A percentile compares a stretch with the other conserved stretches of the same genome.
These are phyloP conservation scores for Suillia variegata DNA, from an alignment of 2,888 invertebrate genomes.

Conservation along the genomic window DNA sequence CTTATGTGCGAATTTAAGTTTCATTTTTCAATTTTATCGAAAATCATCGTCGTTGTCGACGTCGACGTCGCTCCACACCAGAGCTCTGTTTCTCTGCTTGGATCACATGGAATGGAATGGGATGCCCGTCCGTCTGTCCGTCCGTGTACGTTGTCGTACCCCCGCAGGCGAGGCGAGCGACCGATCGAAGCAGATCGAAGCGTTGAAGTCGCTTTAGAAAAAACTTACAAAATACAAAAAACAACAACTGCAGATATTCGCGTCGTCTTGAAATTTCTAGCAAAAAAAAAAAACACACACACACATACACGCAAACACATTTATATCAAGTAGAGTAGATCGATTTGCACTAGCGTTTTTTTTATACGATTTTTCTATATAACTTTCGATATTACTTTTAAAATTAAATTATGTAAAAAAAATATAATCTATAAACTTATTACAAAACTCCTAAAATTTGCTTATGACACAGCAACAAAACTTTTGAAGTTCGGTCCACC, in stretches of 20 bases:
- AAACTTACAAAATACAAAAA: not conserved
- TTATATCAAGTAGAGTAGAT: not conserved
- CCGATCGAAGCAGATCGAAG: not conserved
- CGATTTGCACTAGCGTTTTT: not conserved
- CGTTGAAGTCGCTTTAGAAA: not conserved
- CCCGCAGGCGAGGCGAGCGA: constrained; percentile 7
- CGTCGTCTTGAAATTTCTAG: constrained; percentile 28
- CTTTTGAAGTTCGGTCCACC: not conserved
- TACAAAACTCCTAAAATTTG: too few relatives aligned
- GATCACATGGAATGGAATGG: not conserved
- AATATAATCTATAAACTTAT: too few relatives aligned
- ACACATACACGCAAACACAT: not conserved
- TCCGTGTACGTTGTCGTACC: not conserved
- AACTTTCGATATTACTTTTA: too few relatives aligned
- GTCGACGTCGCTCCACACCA: not conserved
- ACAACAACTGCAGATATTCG: constrained; percentile 41
- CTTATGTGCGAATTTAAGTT: constrained; percentile 3
- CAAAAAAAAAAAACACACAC: not conserved
- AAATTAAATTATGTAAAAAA: too few relatives aligned
- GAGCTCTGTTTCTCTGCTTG: not conserved
- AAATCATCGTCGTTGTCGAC: not conserved
- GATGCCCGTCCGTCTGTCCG: not conserved
- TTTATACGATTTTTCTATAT: too few relatives aligned
- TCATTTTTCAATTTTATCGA: constrained; percentile 11
- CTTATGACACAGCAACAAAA: too few relatives aligned